Evolutionary conservation across 2,888 invertebrate genomes (phyloP).

Genomic region (Enoplolaimus lenunculus): DNA sequence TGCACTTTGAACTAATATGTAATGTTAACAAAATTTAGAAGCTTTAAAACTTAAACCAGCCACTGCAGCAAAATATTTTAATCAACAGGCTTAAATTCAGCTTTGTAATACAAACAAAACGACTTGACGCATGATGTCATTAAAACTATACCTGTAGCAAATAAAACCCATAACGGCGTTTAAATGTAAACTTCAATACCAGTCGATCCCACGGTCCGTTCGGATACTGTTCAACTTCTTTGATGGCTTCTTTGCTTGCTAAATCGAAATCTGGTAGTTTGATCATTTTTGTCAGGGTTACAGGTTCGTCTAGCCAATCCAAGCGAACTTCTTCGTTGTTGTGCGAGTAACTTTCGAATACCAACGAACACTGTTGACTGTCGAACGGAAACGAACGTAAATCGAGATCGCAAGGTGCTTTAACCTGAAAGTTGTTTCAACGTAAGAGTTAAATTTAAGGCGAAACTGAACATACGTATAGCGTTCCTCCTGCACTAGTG

Average conservation of each 20-base stretch:
- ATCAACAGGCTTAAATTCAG: no score
- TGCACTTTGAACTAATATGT: no score
- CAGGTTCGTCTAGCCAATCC: constrained; percentile 15
- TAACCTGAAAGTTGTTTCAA: constrained; percentile 31
- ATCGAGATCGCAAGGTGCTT: constrained; percentile 37
- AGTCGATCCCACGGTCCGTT: constrained; percentile 22
- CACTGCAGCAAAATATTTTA: no score
- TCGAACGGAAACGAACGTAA: constrained; percentile 38
- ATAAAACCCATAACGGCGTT: constrained; percentile 39
- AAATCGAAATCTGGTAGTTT: constrained; percentile 20
- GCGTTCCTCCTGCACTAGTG: no score
- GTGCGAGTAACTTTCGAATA: constrained; percentile 35
- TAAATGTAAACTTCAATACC: constrained; percentile 37
- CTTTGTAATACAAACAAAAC: no score
- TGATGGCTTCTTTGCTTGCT: neutral
- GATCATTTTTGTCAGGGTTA: constrained; percentile 19
- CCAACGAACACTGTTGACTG: constrained; percentile 28
- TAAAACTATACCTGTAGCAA: constrained; percentile 33
- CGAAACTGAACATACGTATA: no score
- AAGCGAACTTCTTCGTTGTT: constrained; percentile 19
- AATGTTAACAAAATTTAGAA: no score
- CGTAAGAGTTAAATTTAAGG: no score
- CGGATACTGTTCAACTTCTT: constrained; percentile 8
- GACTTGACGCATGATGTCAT: no score
- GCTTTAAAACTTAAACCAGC: no score